Percentiles rank a stretch among this genome's conserved stretches.
Evolutionary conservation across 1,140 invertebrate species (phyloP).

Genomic region (Nasonia giraulti): DNA sequence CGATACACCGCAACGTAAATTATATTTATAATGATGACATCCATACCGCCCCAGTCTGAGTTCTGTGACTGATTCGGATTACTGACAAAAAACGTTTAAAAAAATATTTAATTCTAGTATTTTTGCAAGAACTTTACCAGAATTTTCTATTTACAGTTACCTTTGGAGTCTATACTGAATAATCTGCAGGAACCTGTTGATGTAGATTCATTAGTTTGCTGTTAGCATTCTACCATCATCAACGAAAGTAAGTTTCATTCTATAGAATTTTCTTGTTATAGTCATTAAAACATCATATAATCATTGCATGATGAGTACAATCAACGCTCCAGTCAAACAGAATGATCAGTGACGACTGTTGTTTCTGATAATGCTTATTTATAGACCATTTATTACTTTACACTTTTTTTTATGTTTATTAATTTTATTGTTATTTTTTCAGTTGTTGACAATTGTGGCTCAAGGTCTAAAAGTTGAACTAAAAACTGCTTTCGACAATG

Average conservation of each 20-base stretch:
- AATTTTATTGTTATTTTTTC: background rate
- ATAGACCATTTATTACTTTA: background rate
- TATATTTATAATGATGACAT: conserved; percentile 54
- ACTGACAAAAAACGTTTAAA: conserved; percentile 34
- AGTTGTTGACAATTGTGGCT: background rate
- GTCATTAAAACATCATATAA: background rate
- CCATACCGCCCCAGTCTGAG: conserved; percentile 66
- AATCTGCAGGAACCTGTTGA: background rate
- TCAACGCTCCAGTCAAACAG: conserved; percentile 61
- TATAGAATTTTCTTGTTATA: background rate
- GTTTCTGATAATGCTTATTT: conserved; percentile 8
- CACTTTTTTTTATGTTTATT: background rate
- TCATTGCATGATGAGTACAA: conserved; percentile 57
- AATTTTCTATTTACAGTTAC: conserved; percentile 26
- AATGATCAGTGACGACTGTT: conserved; percentile 58
- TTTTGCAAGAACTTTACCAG: background rate
- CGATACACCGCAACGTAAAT: background rate
- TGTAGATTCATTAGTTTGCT: no score
- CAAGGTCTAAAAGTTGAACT: conserved; percentile 1
- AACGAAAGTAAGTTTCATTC: background rate
- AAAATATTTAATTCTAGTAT: background rate
- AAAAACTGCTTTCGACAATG: background rate
- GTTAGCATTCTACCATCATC: no score
- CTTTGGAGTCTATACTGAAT: background rate
- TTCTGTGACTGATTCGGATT: conserved; percentile 60